Evolutionary conservation across 2,888 invertebrate species (phyloP), one percentile per base, ranked within the genome.

Genomic region (Sarcophaga carnaria): DNA sequence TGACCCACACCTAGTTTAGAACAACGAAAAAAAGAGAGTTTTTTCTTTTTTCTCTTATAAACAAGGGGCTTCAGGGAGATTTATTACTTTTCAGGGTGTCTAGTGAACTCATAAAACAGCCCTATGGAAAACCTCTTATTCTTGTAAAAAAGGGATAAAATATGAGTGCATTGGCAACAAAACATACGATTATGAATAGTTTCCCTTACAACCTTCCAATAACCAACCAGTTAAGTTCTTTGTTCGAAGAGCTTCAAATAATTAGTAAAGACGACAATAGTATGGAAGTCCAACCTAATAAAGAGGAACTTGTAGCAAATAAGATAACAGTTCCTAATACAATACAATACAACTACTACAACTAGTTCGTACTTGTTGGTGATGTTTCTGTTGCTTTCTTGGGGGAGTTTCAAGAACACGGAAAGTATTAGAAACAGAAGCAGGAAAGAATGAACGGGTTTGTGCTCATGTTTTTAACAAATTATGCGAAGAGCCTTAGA

Each of bases 1-100:
- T 86, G 86, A 86, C 83, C 86, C 86, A 86, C 86, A 86, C 86
- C 86, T 86, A 83, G 79, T 79, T 86, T 83, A 63, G 17, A 63
- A 63, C 22, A 70, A 71, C 17, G 1, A 12, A 12, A 49, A 25
- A 47, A 63, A 5, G 17, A 63, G 10, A 10, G 10, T 8, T 37
- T 37, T 37, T 37, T 37, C 10, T 0, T 20, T 20, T 20, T 20
- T 20, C 20, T 20, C 20, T 20, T 1, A 0, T 20, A 1, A 20
- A 20, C 20, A 20, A 20, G 20, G 20, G 20, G 20, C 20, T 20
- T 20, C 20, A 20, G 20, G 17, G 54, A 2, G 27, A 77, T 60
- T 76, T 82, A 27, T 67, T 20, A 12, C 54, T 54, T 54, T 54
- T 14, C 10, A 14, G 54, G 54, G 14, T 54, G 14, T 20, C 69